Base-by-base conservation (phyloP, 1,140 invertebrate genomes). In the Drosophila sproati region DNA sequence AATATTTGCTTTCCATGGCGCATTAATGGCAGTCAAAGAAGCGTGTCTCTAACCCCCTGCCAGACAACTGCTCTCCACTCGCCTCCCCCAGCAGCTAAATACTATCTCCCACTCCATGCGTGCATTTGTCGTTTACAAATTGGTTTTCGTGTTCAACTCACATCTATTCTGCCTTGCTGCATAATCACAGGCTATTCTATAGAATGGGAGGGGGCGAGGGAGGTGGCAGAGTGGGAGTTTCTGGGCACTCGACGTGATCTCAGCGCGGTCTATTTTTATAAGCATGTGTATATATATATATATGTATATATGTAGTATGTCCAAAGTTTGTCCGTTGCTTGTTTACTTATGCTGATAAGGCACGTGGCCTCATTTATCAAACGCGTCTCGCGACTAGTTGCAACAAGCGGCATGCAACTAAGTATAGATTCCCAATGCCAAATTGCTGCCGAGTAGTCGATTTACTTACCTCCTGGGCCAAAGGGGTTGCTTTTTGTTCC, bases 291-390 rank as follows among this genome's bases (percentile, higher is more conserved):
- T 10, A 29, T 51, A 28, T 32, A 4, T 20, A 12, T 12, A 12
- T 12, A 12, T 12, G 47, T 52, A 31, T 34, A 34, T 5, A 34
- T 41, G 37, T 59, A 34, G 43, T 61, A 28, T 79, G 64, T 82
- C 51, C 56, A 50, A 52, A 45, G 54, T 78, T 55, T 35, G 67
- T 78, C 57, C 66, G 72, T 73, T 61, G 82, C 80, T 88, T 85
- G 85, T 89, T 77, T 85, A 75, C 77, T 57, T 73, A 70, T 51
- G 55, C 72, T 78, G 85, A 89, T 89, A 89, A 89, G 85, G 85
- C 85, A 89, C 85, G 85, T 89, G 85, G 86, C 85, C 81, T 81
- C 85, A 89, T 89, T 88, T 88, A 85, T 88, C 86, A 89, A 83
- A 8, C 61, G 70, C 70, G 74, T 34, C 61, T 47, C 56, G 71